Evolutionary conservation across 2,888 invertebrate species (phyloP), one percentile per base, ranked within the genome.

Genomic region (Trachelus iudaicus): DNA sequence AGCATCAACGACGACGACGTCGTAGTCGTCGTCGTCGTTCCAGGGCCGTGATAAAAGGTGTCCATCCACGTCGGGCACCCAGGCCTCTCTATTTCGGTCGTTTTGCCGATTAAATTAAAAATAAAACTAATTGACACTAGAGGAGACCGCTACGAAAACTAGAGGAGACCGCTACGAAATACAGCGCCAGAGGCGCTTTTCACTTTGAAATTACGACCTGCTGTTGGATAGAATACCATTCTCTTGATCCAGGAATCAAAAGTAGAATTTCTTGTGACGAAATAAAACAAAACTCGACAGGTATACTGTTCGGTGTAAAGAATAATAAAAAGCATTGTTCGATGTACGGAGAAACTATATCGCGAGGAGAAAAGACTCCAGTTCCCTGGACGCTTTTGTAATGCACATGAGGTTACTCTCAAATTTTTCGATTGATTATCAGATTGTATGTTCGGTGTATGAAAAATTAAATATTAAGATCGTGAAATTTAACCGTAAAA

Each of bases 41-140:
- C 79, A 73, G 40, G 83, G 79, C 77, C 83, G 83, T 83, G 23
- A 56, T 56, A 79, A 73, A 79, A 69, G 76, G 77, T 37, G 78
- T 79, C 77, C 76, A 23, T 56, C 2, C 23, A 56, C 23, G 23
- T 2, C 56, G 56, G 56, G 56, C 23, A 23, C 56, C 23, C 56
- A 56, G 56, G 56, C 56, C 56, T 56, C 71, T 71, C 71, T 71
- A 71, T 71, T 71, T 71, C 34, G 33, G 71, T 71, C 33, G 33
- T 31, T 4, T 71, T 71, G 33, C 23, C 34, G 33, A 34, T 33
- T 71, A 71, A 13, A 71, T 71, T 34, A 9, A 31, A 71, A 71
- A 71, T 71, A 71, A 71, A 71, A 71, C 34, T 31, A 71, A 71
- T 33, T 71, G 31, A 71, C 71, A 71, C 12, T 23, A 23, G 56